A percentile compares a stretch with the other conserved stretches of the same genome.
These are phyloP conservation scores for Drosophila picticornis DNA, from an alignment of 2,888 invertebrate genomes.

Conservation along the genomic window DNA sequence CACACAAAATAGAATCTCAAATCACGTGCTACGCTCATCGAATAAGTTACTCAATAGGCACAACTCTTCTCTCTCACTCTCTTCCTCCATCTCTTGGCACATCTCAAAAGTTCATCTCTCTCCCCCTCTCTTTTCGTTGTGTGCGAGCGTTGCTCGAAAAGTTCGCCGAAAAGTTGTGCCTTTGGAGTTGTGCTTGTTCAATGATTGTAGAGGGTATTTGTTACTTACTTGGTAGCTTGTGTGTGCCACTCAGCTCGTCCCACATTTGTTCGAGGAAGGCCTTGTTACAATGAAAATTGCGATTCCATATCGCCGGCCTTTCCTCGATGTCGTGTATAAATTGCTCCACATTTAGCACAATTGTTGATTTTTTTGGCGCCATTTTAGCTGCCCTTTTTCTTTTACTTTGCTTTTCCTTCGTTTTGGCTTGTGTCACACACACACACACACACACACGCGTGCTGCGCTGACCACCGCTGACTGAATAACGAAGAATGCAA, in stretches of 20 bases:
- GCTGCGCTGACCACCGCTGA: constrained; percentile 16
- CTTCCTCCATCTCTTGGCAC: no score
- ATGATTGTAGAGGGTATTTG: neutral
- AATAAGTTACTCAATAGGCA: constrained; percentile 33
- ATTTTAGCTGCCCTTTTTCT: constrained; percentile 57
- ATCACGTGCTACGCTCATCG: constrained; percentile 7
- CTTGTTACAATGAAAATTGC: constrained; percentile 85
- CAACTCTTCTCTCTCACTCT: constrained; percentile 13
- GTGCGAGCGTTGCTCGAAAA: neutral
- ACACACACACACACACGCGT: constrained; percentile 10
- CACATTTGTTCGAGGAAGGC: constrained; percentile 85
- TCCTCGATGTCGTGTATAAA: constrained; percentile 85
- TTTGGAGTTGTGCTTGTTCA: constrained; percentile 13
- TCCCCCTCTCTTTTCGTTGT: neutral
- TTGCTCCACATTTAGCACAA: constrained; percentile 85
- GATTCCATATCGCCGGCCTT: constrained; percentile 85
- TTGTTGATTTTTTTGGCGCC: constrained; percentile 84
- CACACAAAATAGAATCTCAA: constrained; percentile 6
- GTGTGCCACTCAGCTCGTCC: constrained; percentile 84
- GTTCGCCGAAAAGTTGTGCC: constrained; percentile 32
- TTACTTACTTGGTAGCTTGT: constrained; percentile 84
- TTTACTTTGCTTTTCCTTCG: constrained; percentile 18
- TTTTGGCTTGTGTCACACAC: constrained; percentile 31
- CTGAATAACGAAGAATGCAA: constrained; percentile 43
- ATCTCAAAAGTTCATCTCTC: neutral